Conservation (phyloP, 2,888 invertebrate species). For the Epiblema foenella region DNA sequence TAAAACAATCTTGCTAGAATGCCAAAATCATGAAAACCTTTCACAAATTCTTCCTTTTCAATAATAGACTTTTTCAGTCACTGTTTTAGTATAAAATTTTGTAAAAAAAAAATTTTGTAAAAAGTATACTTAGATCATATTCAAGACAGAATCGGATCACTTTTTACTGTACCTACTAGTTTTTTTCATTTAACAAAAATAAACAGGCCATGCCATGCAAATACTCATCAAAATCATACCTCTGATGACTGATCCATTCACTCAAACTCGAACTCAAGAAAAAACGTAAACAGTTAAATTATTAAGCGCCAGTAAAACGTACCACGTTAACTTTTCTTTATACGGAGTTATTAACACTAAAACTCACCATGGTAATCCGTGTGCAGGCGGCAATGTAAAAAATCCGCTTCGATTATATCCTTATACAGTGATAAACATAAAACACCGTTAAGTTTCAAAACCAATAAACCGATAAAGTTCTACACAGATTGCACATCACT, state of each 20-base stretch:
- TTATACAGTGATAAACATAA: constrained; percentile 37
- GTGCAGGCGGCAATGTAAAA: constrained; percentile 43
- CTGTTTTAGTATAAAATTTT: no score
- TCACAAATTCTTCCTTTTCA: no score
- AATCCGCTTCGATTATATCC: constrained; percentile 52
- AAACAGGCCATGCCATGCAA: not conserved
- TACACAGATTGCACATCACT: constrained; percentile 55
- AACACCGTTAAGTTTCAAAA: constrained; percentile 49
- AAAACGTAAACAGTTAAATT: constrained; percentile 21
- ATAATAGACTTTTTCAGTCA: no score
- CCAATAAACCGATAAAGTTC: constrained; percentile 45
- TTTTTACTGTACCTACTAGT: no score
- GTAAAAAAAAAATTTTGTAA: no score
- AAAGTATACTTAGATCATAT: no score
- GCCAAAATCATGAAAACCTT: no score
- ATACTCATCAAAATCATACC: constrained; percentile 15
- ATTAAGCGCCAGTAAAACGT: constrained; percentile 37
- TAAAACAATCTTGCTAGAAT: no score
- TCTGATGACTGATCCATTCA: not conserved
- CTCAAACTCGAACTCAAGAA: constrained; percentile 14
- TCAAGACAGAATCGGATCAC: no score
- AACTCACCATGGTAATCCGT: constrained; percentile 54
- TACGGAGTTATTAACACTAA: constrained; percentile 26
- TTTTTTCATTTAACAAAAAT: not conserved
- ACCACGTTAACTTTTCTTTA: constrained; percentile 17